Percentiles rank a stretch among this genome's conserved stretches.
These are phyloP conservation scores for Pipistrellus kuhlii DNA, from an alignment of 2,797 vertebrate genomes.

Conservation along the genomic window DNA sequence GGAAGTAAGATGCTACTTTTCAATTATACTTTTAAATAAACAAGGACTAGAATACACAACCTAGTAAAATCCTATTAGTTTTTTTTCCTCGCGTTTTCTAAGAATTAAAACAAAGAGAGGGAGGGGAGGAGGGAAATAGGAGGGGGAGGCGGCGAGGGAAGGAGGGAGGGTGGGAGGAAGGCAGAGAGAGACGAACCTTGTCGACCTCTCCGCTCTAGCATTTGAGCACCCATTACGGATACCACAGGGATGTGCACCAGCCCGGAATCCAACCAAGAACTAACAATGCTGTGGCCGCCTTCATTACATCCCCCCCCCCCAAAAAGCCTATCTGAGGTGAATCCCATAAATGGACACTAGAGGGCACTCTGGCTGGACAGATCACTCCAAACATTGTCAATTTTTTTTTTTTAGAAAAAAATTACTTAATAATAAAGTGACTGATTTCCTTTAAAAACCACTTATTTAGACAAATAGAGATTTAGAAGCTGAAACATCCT, in stretches of 20 bases:
- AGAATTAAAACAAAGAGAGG: neutral
- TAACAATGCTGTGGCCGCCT: slow-evolving; percentile 53
- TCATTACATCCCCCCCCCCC: neutral
- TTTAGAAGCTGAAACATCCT: slow-evolving; percentile 76
- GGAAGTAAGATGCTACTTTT: neutral
- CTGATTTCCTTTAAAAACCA: slow-evolving; percentile 79
- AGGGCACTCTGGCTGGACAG: slow-evolving; percentile 81
- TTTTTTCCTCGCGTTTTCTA: slow-evolving; percentile 26
- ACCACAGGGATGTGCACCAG: slow-evolving; percentile 51
- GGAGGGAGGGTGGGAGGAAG: neutral
- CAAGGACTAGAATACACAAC: neutral
- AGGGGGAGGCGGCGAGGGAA: too few relatives aligned
- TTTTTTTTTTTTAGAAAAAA: slow-evolving; percentile 55
- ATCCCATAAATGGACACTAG: slow-evolving; percentile 78
- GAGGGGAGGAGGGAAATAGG: too few relatives aligned
- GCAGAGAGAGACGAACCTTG: neutral
- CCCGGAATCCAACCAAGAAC: slow-evolving; percentile 61
- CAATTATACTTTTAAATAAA: neutral
- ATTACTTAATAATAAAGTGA: slow-evolving; percentile 79
- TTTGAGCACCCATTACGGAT: slow-evolving; percentile 25
- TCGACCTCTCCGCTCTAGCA: neutral
- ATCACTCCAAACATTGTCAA: slow-evolving; percentile 64
- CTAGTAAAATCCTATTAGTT: neutral
- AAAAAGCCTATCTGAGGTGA: neutral
- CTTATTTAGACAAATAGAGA: slow-evolving; percentile 82